Evolutionary conservation across 2,888 invertebrate species (phyloP), one percentile per base, ranked within the genome.

Genomic region (Epirrhoe alternata): DNA sequence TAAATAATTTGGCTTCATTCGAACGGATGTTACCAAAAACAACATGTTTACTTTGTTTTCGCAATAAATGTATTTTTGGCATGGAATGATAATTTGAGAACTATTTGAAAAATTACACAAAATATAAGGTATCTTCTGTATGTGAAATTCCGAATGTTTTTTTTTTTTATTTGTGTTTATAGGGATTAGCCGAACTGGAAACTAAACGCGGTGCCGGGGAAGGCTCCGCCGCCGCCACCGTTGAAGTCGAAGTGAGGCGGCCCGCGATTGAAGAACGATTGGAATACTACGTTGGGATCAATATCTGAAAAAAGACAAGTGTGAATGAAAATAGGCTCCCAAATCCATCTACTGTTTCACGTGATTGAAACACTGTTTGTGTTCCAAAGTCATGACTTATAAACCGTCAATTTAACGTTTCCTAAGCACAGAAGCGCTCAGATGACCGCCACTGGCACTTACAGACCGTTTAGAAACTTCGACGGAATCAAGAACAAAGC

Each of bases 211-310:
- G 90, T 94, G 6, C 94, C 95, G 0, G 95, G 95, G 85, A 94
- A 95, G 30, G 93, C 90, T 38, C 86, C 83, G n/a, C 86, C 87
- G 12, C 93, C 84, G n/a, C 86, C 86, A 6, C 92, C 86, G 84
- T 64, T 68, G 54, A 94, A 94, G 73, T 94, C 94, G 77, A 94
- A 94, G 70, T 92, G 93, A 62, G 92, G 92, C 31, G 89, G 90
- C 17, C 93, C 91, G 52, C 94, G 93, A 80, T 95, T 95, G 94
- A 97, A 98, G 95, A 97, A 97, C 3, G 96, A 94, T 81, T 97
- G 97, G 95, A 97, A 98, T 86, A 97, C 96, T 84, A 96, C 95
- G 83, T 96, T 96, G 6, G 97, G 97, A 90, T 97, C 97, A 78
- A 97, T 95, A 85, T 97, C 96, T 93, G 94, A 76, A 95, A 94